phyloP scores from a whole-genome alignment of 2,797 vertebrate species.

The Urophycis tenuis region DNA sequence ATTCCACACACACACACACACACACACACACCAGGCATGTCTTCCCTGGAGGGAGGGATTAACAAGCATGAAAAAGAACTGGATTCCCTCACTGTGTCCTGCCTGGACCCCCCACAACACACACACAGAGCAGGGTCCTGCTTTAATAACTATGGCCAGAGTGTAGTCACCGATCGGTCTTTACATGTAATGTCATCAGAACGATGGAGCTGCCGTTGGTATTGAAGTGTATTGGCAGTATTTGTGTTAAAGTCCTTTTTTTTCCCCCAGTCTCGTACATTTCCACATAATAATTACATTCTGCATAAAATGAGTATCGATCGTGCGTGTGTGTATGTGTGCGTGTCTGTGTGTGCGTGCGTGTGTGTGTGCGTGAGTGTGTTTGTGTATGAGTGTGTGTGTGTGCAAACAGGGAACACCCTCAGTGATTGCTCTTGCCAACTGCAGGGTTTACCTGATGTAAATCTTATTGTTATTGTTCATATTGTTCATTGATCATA shows the following conservation, averaged over 20 bases:
- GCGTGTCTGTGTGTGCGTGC: neutral
- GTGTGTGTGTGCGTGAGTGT: neutral
- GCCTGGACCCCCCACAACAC: constrained; percentile 52
- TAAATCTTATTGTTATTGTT: neutral
- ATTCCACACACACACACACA: constrained; percentile 27
- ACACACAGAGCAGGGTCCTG: neutral
- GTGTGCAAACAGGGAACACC: neutral
- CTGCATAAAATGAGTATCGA: neutral
- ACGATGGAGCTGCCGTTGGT: neutral
- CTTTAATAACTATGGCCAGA: neutral
- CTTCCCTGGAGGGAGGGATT: constrained; percentile 64
- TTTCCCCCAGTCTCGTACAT: neutral
- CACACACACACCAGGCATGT: constrained; percentile 56
- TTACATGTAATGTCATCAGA: neutral
- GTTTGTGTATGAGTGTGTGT: constrained; percentile 29
- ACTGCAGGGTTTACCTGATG: neutral
- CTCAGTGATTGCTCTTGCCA: neutral
- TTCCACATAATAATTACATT: neutral
- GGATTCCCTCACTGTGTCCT: constrained; percentile 32
- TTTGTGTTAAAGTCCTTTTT: neutral
- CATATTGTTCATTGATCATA: neutral
- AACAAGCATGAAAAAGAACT: constrained; percentile 55
- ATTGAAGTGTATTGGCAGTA: neutral
- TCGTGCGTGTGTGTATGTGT: neutral
- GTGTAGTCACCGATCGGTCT: neutral